phyloP scores from a whole-genome alignment of 2,888 invertebrate species.

The Sialis lutaria region DNA sequence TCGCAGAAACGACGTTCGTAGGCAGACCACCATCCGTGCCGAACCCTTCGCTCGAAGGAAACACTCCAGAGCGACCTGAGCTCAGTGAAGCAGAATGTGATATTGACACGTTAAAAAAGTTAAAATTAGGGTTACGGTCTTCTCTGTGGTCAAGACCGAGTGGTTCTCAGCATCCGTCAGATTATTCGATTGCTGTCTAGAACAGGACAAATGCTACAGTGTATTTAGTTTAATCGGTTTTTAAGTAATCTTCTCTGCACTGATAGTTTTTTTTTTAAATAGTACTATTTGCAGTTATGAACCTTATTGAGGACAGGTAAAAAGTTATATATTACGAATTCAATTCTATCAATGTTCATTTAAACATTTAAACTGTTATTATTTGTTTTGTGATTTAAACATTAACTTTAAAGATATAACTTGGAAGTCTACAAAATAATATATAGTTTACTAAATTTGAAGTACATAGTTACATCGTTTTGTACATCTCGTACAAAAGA shows the following conservation, averaged over 20 bases:
- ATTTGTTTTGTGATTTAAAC: no score
- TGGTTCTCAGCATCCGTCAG: conserved; percentile 43
- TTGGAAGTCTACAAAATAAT: no score
- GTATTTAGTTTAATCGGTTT: neutral
- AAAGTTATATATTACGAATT: no score
- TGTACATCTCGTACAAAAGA: no score
- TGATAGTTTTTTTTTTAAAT: neutral
- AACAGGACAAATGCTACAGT: conserved; percentile 5
- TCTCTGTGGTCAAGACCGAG: conserved; percentile 51
- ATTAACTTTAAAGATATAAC: no score
- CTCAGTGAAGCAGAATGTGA: conserved; percentile 54
- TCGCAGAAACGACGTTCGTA: conserved; percentile 36
- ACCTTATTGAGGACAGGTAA: no score
- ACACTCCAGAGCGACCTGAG: conserved; percentile 35
- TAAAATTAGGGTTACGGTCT: conserved; percentile 50
- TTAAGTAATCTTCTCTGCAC: neutral
- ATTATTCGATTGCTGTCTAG: conserved; percentile 61
- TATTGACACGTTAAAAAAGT: conserved; percentile 54
- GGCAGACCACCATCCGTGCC: conserved; percentile 16
- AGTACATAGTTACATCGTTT: no score
- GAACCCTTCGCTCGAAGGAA: conserved; percentile 19
- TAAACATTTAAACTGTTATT: no score
- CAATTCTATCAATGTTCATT: no score
- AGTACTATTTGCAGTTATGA: no score
- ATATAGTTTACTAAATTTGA: no score